Base-by-base conservation (phyloP, 2,888 invertebrate species). In the Aphidius colemani region DNA sequence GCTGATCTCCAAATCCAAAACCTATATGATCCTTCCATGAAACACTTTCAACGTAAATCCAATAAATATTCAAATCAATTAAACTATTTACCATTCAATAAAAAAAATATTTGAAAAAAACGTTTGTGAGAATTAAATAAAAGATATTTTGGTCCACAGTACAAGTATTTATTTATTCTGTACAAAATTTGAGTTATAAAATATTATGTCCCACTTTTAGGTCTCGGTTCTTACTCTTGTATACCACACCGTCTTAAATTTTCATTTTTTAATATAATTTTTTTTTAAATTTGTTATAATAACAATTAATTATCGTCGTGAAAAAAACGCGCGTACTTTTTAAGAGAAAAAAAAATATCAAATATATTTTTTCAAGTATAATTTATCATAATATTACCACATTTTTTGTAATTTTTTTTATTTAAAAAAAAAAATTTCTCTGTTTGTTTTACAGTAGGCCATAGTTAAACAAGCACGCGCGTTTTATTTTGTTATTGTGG, bases 121-220 rank as follows among this genome's bases (percentile, higher is more conserved):
- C 53, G 2, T 10, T 45, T 48, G 61, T 70, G 71, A 63, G 44
- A 78, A 78, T 78, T 71, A 75, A 79, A 79, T 78, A 73, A 78
- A 78, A 79, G 75, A 79, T 78, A 77, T 78, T 77, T 78, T 78
- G 78, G 78, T 78, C 78, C 78, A 78, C 78, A 79, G 78, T 78
- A 78, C 78, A 78, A 78, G 79, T 78, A 78, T 79, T 78, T 78
- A 78, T 78, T 78, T 78, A 79, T 78, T 78, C 78, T 78, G 78
- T 78, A 78, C 78, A 78, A 78, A 78, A 78, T 78, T 78, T 79
- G 78, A 78, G 79, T 79, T 78, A 78, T 78, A 78, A 78, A 78
- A 78, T 79, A 78, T 78, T 75, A 79, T 79, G 78, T 78, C 76
- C 76, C 77, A 78, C 78, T 77, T 77, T 76, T 77, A 77, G 78